These are phyloP conservation scores for Acanthurus tractus DNA, from an alignment of 2,797 vertebrate genomes.

Conservation along the genomic window DNA sequence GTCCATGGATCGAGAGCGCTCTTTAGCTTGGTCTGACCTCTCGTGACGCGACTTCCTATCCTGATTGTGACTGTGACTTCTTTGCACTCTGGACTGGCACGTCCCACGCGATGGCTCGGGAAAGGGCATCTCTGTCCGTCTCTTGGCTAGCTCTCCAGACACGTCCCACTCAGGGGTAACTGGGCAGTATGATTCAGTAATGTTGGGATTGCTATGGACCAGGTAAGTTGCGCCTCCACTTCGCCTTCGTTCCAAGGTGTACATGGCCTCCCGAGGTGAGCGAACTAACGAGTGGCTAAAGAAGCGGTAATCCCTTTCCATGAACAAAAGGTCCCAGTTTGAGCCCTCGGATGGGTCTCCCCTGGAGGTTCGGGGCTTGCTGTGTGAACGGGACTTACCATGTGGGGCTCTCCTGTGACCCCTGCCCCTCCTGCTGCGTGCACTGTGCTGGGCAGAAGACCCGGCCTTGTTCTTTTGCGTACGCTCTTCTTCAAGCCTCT, in stretches of 20 bases:
- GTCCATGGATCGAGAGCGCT: constrained; percentile 98
- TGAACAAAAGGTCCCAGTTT: constrained; percentile 91
- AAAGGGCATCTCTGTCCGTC: constrained; percentile 99
- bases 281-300: constrained; percentile 94
- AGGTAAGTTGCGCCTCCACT: constrained; percentile 91
- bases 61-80: constrained; percentile 99
- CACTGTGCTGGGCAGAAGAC: constrained; percentile 95
- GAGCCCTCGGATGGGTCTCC: constrained; percentile 96
- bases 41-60: constrained; percentile 98
- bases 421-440: constrained; percentile 93
- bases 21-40: constrained; percentile 96
- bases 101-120: constrained; percentile 97
- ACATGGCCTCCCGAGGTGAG: constrained; percentile 95
- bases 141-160: constrained; percentile 97
- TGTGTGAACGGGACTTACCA: constrained; percentile 97
- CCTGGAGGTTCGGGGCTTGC: constrained; percentile 95
- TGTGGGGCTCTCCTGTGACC: constrained; percentile 94
- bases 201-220: constrained; percentile 94
- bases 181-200: constrained; percentile 96
- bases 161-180: constrained; percentile 99
- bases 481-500: constrained; percentile 98
- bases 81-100: constrained; percentile 96
- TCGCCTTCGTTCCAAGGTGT: constrained; percentile 93
- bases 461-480: constrained; percentile 94
- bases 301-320: constrained; percentile 95